Evolutionary conservation across 2,888 invertebrate genomes (phyloP), one percentile per base, ranked within the genome.

Genomic region (Hirtodrosophila cameraria): DNA sequence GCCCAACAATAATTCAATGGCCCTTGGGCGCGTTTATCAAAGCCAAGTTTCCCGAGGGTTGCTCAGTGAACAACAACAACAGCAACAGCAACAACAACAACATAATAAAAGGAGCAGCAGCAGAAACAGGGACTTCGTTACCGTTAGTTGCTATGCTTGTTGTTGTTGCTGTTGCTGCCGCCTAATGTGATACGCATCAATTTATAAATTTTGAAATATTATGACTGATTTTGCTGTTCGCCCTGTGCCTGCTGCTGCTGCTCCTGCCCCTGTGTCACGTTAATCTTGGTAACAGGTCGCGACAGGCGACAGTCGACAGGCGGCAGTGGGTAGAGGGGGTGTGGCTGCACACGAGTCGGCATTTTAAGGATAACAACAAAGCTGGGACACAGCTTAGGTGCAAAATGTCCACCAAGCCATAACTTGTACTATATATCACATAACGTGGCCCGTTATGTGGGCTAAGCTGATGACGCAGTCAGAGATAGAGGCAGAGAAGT

Each of bases 181-280:
- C 68, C 80, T 77, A 83, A 82, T 83, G 81, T 69, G 85, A 85
- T 83, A 78, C 83, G 84, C 85, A 83, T 84, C 85, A 87, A 87
- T 85, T 85, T 87, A 87, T 87, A 74, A 85, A 85, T 75, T 79
- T 87, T 84, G 87, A 85, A 85, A 85, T 85, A 87, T 85, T 85
- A 84, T 85, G 85, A 85, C 84, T 86, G 85, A 83, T 85, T 87
- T 81, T 66, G 73, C 60, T 36, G 58, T 49, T 46, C 30, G 38
- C 46, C 52, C 38, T 65, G 35, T 39, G 60, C 33, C 35, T 31
- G 43, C 33, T 9, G 2, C 18, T 3, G 11, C 9, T 12, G 25
- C 35, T 8, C n/a, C 30, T 9, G 27, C 18, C 33, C 20, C 42
- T 30, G 20, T 31, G 71, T 49, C 48, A 27, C 55, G 71, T 76